Percentiles rank a stretch among this genome's conserved stretches.
Conservation (phyloP, 2,888 invertebrate species). For the Apocheima hispidaria region DNA sequence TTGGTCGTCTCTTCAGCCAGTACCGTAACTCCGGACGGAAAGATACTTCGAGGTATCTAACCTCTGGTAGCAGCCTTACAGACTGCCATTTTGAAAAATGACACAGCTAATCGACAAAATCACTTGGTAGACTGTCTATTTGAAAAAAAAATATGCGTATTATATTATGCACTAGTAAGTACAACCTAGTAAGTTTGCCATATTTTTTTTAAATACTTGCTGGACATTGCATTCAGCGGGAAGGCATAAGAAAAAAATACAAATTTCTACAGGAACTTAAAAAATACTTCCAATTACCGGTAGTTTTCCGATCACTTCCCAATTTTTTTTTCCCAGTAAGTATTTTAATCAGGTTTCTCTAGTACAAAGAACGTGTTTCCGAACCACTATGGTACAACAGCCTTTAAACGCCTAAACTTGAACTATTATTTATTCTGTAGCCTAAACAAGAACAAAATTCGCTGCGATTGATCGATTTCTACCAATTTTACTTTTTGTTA, state of each 20-base stretch:
- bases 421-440: not conserved
- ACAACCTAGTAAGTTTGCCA: too few species aligned
- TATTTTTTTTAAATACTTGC: too few species aligned
- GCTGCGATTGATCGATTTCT: conserved; percentile 34
- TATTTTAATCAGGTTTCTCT: not conserved
- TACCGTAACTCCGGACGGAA: too few species aligned
- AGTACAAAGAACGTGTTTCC: conserved; percentile 24
- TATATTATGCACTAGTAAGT: too few species aligned
- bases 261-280: not conserved
- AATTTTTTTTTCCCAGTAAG: conserved; percentile 3
- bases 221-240: too few species aligned
- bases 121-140: too few species aligned
- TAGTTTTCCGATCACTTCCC: conserved; percentile 10
- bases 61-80: too few species aligned
- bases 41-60: too few species aligned
- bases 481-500: conserved; percentile 37
- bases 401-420: not conserved
- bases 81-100: too few species aligned
- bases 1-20: too few species aligned
- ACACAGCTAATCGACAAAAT: too few species aligned
- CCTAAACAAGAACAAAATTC: conserved; percentile 22
- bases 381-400: conserved; percentile 17
- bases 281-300: not conserved
- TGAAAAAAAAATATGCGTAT: too few species aligned
- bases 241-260: not conserved